phyloP scores from a whole-genome alignment of 1,140 invertebrate species.

The Drosophila punjabiensis region DNA sequence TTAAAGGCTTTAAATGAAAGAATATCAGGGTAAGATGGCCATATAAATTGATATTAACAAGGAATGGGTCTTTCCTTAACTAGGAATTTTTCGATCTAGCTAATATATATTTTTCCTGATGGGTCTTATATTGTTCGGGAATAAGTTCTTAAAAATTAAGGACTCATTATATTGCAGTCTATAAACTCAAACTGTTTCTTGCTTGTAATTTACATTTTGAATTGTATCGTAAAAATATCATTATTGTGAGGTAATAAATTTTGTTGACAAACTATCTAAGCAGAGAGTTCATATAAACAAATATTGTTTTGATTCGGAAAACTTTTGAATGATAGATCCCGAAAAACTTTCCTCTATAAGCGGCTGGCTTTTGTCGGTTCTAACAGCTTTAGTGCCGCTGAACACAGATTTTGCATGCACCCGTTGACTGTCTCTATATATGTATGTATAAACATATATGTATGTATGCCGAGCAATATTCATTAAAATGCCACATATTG shows the following conservation, averaged over 20 bases:
- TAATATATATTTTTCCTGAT: background rate
- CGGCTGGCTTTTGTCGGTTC: constrained; percentile 15
- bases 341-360: constrained; percentile 29
- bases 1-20: background rate
- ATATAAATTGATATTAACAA: background rate
- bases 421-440: constrained; percentile 4
- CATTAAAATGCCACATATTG: constrained; percentile 40
- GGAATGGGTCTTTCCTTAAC: too few relatives aligned
- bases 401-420: constrained; percentile 25
- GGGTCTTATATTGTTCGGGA: too few relatives aligned
- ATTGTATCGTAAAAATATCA: background rate
- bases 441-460: background rate
- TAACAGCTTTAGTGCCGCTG: constrained; percentile 18
- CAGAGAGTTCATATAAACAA: background rate
- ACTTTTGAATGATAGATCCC: constrained; percentile 4
- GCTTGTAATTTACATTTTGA: too few relatives aligned
- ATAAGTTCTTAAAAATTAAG: background rate
- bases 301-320: constrained; percentile 11
- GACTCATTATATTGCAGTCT: background rate
- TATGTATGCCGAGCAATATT: constrained; percentile 18
- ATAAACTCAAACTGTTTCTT: background rate
- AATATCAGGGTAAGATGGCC: background rate
- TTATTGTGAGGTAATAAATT: background rate
- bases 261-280: background rate
- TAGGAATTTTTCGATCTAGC: background rate